Base-by-base conservation (phyloP, 2,113 vertebrate species). In the Melierax canorus region DNA sequence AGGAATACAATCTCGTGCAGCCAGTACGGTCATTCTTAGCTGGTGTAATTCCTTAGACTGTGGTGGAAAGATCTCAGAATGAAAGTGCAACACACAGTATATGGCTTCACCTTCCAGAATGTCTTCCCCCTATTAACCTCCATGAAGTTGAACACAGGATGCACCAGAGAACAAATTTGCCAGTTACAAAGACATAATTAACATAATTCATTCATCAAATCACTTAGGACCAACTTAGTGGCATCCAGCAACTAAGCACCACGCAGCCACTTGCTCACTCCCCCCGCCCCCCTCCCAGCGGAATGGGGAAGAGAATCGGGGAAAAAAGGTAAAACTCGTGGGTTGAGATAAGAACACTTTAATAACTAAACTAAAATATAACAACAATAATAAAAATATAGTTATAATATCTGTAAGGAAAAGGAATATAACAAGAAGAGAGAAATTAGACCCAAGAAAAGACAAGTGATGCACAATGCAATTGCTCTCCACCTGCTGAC, bases 61-160 rank as follows among this genome's bases (percentile, higher is more conserved):
- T 1, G 12, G 46, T 23, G 21, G 51, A 72, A 81, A 46, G 48
- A 43, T 46, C 36, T 68, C 71, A 56, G 81, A 82, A 60, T 19
- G 6, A 36, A 58, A 78, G 43, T 14, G 41, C 27, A 87, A 36
- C 20, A 46, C 0, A 0, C 51, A 41, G 3, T 18, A 11, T 43
- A n/a, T 82, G 58, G 10, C 36, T 59, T 83, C 34, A 56, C 16
- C 27, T 92, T 73, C 48, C 62, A 71, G 23, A 39, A 11, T 1
- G 0, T 27, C 18, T 68, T 75, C 30, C 32, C 41, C 72, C 34
- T 58, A 43, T 74, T n/a, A 51, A 72, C 16, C 55, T 76, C 50
- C 68, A 18, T 53, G 6, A 75, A 68, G 21, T 14, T 62, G 88
- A 86, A 80, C 34, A 22, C 15, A 29, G 39, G 53, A 43, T 63